Conservation (phyloP, 2,888 invertebrate genomes). For the Brachycybe producta region DNA sequence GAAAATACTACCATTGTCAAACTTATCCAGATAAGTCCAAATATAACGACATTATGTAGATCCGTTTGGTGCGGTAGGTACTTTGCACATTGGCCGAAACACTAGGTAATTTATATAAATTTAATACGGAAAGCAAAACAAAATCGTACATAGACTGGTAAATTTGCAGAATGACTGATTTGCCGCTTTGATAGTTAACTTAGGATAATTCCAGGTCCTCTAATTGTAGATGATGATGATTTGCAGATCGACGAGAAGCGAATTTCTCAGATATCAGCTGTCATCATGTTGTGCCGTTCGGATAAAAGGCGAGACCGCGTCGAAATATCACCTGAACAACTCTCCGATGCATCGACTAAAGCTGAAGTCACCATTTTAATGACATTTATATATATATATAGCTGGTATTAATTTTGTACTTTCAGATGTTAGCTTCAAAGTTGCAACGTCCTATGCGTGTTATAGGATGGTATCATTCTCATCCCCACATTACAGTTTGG, state of each 20-base stretch:
- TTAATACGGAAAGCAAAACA: too few relatives aligned
- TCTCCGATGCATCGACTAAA: conserved; percentile 43
- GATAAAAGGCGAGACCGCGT: conserved; percentile 74
- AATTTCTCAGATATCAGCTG: conserved; percentile 55
- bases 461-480: conserved; percentile 80
- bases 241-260: conserved; percentile 37
- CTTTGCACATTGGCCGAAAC: too few relatives aligned
- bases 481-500: conserved; percentile 77
- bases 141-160: too few relatives aligned
- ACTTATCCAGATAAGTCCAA: too few relatives aligned
- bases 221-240: conserved; percentile 7
- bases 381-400: background rate
- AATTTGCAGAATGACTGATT: background rate
- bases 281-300: conserved; percentile 57
- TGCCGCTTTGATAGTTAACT: background rate
- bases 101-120: too few relatives aligned
- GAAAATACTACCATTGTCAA: too few relatives aligned
- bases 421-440: conserved; percentile 41
- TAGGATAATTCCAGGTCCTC: background rate
- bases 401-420: background rate
- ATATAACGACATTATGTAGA: too few relatives aligned
- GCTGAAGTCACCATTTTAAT: conserved; percentile 30
- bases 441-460: conserved; percentile 55
- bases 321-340: conserved; percentile 70
- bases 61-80: too few relatives aligned